Conservation (phyloP, 2,888 invertebrate genomes). For the Luperina nickerlii region DNA sequence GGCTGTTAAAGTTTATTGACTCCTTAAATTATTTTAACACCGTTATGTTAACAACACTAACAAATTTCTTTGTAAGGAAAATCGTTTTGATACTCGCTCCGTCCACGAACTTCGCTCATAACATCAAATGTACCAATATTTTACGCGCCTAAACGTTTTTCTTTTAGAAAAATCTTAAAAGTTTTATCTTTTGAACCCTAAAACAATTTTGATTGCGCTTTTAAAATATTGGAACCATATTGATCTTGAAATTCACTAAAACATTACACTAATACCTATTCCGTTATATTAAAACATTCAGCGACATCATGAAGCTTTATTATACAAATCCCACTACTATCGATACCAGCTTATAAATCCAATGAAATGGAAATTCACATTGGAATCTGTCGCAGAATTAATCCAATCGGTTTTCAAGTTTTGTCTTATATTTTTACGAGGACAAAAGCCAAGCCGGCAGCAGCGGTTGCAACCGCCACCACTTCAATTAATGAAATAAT, state of each 20-base stretch:
- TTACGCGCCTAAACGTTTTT: constrained; percentile 72
- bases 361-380: constrained; percentile 72
- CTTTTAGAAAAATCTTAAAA: constrained; percentile 66
- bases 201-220: constrained; percentile 67
- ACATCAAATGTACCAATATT: constrained; percentile 79
- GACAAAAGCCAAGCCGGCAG: constrained; percentile 64
- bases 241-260: constrained; percentile 38
- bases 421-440: constrained; percentile 68
- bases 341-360: constrained; percentile 53
- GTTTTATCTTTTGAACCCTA: constrained; percentile 64
- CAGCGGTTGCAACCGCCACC: constrained; percentile 62
- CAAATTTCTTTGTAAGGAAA: constrained; percentile 83
- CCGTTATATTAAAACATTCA: constrained; percentile 9
- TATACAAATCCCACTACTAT: constrained; percentile 49
- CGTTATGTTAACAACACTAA: constrained; percentile 84
- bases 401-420: constrained; percentile 71
- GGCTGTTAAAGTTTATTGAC: constrained; percentile 85
- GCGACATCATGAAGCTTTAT: constrained; percentile 37
- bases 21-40: constrained; percentile 86
- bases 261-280: constrained; percentile 1
- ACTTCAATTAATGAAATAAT: constrained; percentile 77
- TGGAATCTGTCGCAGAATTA: constrained; percentile 69
- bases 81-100: constrained; percentile 71
- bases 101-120: constrained; percentile 76
- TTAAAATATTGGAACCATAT: constrained; percentile 61